phyloP scores from a whole-genome alignment of 2,113 vertebrate genomes.

The Nyctereutes procyonoides region DNA sequence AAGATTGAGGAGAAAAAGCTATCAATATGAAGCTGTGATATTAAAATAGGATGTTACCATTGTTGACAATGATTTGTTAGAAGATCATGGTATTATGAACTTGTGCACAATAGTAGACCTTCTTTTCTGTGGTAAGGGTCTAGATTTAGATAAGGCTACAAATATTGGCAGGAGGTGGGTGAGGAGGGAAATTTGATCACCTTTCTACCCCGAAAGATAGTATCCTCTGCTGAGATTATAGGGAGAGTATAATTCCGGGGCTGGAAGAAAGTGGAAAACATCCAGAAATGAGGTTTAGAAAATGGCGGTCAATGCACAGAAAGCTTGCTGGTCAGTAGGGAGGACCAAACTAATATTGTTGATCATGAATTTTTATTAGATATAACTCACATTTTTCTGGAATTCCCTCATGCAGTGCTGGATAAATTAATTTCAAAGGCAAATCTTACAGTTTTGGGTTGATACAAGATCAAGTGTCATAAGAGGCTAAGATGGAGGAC shows the following conservation, averaged over 20 bases:
- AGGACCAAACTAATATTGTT: background rate
- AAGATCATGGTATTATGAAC: background rate
- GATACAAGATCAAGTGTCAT: background rate
- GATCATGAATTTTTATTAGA: background rate
- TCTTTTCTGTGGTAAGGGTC: background rate
- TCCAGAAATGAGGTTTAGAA: background rate
- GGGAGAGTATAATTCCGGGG: rapidly evolving
- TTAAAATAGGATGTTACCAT: background rate
- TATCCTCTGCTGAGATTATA: background rate
- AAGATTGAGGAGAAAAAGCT: background rate
- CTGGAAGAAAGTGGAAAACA: background rate
- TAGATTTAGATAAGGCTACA: background rate
- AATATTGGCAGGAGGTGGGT: rapidly evolving
- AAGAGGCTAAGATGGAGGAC: background rate
- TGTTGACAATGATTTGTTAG: background rate
- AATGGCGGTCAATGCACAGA: background rate
- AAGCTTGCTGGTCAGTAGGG: rapidly evolving
- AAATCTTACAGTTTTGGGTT: background rate
- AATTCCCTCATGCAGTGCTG: background rate
- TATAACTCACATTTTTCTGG: background rate
- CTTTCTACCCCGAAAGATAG: background rate
- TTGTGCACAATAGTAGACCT: background rate
- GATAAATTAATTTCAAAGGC: background rate
- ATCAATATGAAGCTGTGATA: background rate
- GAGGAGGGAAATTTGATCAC: background rate